These are phyloP conservation scores for Aethes cnicana DNA, from an alignment of 2,888 invertebrate genomes.

Conservation along the genomic window DNA sequence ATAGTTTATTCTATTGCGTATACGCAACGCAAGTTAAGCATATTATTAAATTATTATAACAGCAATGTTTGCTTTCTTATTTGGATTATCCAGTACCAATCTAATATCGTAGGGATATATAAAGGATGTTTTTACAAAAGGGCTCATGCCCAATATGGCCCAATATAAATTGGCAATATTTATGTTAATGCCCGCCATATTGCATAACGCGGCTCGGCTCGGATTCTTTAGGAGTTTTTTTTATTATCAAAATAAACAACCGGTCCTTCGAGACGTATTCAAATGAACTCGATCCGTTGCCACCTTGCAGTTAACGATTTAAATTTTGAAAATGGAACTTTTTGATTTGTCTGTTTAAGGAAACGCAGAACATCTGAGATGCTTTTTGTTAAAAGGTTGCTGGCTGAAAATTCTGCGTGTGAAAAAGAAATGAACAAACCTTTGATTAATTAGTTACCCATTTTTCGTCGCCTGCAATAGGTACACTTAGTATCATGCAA, in stretches of 20 bases:
- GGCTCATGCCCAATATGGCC: conserved; percentile 47
- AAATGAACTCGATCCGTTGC: conserved; percentile 63
- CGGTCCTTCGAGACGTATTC: conserved; percentile 58
- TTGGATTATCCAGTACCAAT: background rate
- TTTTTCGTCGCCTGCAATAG: conserved; percentile 20
- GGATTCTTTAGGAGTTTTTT: conserved; percentile 31
- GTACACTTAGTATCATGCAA: conserved; percentile 10
- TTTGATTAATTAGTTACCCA: too few species aligned
- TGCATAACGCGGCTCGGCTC: conserved; percentile 24
- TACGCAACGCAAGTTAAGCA: too few species aligned
- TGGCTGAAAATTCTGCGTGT: too few species aligned
- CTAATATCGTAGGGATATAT: too few species aligned
- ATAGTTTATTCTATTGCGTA: too few species aligned
- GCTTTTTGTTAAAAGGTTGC: too few species aligned
- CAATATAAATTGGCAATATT: conserved; percentile 36
- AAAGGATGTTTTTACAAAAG: conserved; percentile 39
- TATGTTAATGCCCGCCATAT: conserved; percentile 29
- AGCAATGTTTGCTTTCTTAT: too few species aligned
- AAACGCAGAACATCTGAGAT: too few species aligned
- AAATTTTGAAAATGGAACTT: background rate
- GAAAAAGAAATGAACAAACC: too few species aligned
- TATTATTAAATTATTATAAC: too few species aligned
- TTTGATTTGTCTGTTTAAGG: too few species aligned
- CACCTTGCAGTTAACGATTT: conserved; percentile 43
- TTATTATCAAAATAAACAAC: conserved; percentile 53